Evolutionary conservation across 1,140 invertebrate species (phyloP).

Genomic region (Drosophila sulfurigaster): DNA sequence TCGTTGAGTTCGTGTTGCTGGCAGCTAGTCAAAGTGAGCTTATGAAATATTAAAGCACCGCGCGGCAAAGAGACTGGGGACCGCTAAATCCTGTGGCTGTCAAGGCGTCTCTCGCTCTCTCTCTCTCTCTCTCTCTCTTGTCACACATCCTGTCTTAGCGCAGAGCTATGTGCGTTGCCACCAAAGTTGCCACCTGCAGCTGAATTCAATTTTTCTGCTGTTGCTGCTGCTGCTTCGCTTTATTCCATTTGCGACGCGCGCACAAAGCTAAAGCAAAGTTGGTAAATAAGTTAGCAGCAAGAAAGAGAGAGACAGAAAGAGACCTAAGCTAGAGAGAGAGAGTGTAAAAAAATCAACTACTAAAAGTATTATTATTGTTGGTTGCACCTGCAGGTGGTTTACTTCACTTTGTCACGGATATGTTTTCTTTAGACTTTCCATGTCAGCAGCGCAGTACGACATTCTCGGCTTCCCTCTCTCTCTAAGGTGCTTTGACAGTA

Average conservation of each 20-base stretch:
- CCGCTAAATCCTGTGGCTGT: constrained; percentile 73
- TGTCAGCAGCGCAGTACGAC: constrained; percentile 51
- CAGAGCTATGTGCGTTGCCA: constrained; percentile 3
- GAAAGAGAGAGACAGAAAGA: not conserved
- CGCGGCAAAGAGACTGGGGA: constrained; percentile 41
- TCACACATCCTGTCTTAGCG: constrained; percentile 62
- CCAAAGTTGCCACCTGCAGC: constrained; percentile 49
- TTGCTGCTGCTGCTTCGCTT: constrained; percentile 40
- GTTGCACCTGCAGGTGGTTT: constrained; percentile 77
- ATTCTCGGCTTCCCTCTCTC: not conserved
- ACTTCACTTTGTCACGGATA: constrained; percentile 83
- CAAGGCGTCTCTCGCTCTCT: constrained; percentile 46
- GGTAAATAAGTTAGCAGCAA: constrained; percentile 53
- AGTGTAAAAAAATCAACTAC: constrained; percentile 57
- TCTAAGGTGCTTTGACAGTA: constrained; percentile 13
- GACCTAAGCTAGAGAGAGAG: constrained; percentile 8
- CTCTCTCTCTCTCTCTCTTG: constrained; percentile 14
- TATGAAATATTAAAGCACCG: constrained; percentile 75
- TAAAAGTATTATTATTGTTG: constrained; percentile 78
- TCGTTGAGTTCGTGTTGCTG: no score
- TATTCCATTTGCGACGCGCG: constrained; percentile 48
- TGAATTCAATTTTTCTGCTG: constrained; percentile 68
- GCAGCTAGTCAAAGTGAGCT: constrained; percentile 57
- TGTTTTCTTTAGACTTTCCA: constrained; percentile 79
- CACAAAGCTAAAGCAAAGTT: constrained; percentile 51